Conservation (phyloP, 2,797 vertebrate species). For the Masticophis lateralis region DNA sequence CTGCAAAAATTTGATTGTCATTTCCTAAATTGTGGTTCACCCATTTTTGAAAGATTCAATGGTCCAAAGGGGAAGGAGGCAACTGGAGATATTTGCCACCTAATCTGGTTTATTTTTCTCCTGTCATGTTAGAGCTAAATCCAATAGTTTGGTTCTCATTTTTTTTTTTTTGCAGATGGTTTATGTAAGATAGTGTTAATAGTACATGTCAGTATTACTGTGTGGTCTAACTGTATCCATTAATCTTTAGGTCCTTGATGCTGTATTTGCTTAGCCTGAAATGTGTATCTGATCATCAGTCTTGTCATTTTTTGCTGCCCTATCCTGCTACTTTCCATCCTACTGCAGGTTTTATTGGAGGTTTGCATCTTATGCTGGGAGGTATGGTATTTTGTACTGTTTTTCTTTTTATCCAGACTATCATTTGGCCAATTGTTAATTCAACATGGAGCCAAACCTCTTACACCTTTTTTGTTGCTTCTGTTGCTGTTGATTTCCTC, state of each 20-base stretch:
- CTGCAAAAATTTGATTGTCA: neutral
- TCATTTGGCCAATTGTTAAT: neutral
- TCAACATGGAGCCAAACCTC: neutral
- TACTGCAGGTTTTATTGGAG: neutral
- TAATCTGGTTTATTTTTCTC: neutral
- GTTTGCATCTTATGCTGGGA: neutral
- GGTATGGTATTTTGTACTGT: neutral
- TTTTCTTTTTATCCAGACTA: constrained; percentile 12
- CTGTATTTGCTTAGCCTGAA: neutral
- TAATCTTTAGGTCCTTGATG: neutral
- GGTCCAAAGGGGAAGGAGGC: neutral
- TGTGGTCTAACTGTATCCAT: neutral
- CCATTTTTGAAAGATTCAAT: neutral
- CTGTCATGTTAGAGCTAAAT: neutral
- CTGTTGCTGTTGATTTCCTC: neutral
- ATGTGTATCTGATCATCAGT: neutral
- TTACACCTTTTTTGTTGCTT: constrained; percentile 4
- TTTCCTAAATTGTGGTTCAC: neutral
- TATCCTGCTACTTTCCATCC: neutral
- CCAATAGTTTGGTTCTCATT: neutral
- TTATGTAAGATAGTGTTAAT: neutral
- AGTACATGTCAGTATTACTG: neutral
- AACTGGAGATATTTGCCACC: neutral
- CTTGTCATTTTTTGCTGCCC: neutral
- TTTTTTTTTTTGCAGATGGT: neutral